These are phyloP conservation scores for Furnarius figulus DNA, from an alignment of 2,113 vertebrate genomes.

Conservation along the genomic window DNA sequence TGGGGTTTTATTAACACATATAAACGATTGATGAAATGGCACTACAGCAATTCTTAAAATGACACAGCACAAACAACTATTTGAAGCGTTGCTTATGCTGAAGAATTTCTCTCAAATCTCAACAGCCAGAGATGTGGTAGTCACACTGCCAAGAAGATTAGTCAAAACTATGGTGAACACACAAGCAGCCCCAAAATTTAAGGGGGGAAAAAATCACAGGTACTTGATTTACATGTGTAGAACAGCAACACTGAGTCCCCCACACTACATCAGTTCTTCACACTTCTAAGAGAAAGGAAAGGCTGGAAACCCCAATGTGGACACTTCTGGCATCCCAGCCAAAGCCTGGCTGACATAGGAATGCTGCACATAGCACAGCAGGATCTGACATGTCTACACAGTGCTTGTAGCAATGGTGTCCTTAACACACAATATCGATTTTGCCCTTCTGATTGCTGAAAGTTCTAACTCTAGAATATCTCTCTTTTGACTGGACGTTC, in stretches of 20 bases:
- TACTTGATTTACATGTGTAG: neutral
- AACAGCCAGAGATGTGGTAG: neutral
- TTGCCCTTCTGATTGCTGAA: neutral
- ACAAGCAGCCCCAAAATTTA: neutral
- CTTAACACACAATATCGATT: neutral
- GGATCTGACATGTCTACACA: neutral
- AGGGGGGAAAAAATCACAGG: neutral
- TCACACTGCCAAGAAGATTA: neutral
- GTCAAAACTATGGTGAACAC: neutral
- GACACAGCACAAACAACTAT: neutral
- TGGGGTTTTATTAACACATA: neutral
- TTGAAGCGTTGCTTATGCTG: neutral
- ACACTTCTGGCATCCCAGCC: neutral
- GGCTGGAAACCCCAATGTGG: accelerated
- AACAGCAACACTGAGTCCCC: accelerated
- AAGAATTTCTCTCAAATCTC: neutral
- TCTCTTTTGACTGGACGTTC: neutral
- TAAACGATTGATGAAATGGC: neutral
- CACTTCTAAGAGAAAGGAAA: neutral
- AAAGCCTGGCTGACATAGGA: neutral
- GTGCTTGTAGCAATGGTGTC: neutral
- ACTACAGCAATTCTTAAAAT: neutral
- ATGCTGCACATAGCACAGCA: accelerated
- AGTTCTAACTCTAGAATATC: neutral
- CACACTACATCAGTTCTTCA: neutral